Conservation (phyloP, 2,113 vertebrate species). For the Callithrix jacchus region DNA sequence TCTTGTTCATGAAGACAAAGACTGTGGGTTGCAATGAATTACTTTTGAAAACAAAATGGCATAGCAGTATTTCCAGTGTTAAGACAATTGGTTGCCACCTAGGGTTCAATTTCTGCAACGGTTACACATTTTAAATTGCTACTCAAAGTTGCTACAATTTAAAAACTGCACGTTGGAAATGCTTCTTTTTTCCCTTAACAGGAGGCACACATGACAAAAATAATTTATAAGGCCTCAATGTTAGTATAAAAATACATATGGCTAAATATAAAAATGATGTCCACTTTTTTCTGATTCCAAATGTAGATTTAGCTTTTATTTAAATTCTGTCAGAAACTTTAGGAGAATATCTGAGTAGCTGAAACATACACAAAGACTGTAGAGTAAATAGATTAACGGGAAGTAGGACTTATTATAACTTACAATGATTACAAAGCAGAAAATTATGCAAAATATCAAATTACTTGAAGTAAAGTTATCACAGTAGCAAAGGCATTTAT, state of each 20-base stretch:
- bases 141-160: background rate
- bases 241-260: slow-evolving; percentile 81
- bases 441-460: slow-evolving; percentile 78
- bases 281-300: slow-evolving; percentile 45
- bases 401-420: slow-evolving; percentile 67
- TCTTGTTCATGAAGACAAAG: slow-evolving; percentile 55
- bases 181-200: slow-evolving; percentile 24
- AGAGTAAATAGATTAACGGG: slow-evolving; percentile 70
- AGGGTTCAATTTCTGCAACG: slow-evolving; percentile 38
- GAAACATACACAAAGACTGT: slow-evolving; percentile 69
- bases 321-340: slow-evolving; percentile 75
- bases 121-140: background rate
- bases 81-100: slow-evolving; percentile 56
- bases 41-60: slow-evolving; percentile 71
- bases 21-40: slow-evolving; percentile 60
- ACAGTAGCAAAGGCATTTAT: slow-evolving; percentile 67
- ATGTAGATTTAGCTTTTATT: slow-evolving; percentile 73
- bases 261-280: slow-evolving; percentile 71
- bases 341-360: slow-evolving; percentile 72
- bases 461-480: slow-evolving; percentile 74
- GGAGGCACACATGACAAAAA: slow-evolving; percentile 58
- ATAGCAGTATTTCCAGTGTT: background rate
- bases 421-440: slow-evolving; percentile 70
- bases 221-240: slow-evolving; percentile 75
- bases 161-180: slow-evolving; percentile 62